phyloP scores from a whole-genome alignment of 2,888 invertebrate species.

The Leucophenga maculata region DNA sequence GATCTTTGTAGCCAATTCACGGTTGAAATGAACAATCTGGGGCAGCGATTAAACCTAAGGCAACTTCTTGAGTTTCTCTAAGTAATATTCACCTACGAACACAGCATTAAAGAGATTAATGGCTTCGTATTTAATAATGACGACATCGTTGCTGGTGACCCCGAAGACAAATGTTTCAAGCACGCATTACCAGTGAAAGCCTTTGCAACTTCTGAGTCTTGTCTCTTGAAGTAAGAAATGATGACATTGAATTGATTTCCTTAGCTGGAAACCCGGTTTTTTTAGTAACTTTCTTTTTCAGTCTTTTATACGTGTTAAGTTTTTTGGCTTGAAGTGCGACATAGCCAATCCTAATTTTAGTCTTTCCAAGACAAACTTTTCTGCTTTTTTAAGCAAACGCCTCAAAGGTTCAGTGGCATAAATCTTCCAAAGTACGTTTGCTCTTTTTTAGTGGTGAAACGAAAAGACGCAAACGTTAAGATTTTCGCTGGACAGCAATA shows the following conservation, averaged over 20 bases:
- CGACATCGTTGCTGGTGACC: conserved; percentile 84
- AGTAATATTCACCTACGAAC: conserved; percentile 80
- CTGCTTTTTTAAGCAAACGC: no score
- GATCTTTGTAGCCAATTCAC: conserved; percentile 97
- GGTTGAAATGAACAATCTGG: conserved; percentile 94
- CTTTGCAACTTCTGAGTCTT: conserved; percentile 85
- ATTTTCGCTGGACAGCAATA: no score
- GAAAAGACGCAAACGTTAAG: no score
- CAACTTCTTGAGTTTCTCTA: conserved; percentile 85
- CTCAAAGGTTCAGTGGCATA: no score
- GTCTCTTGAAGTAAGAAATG: conserved; percentile 92
- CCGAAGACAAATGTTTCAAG: conserved; percentile 93
- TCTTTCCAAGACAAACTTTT: no score
- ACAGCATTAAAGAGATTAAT: conserved; percentile 92
- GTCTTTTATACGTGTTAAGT: no score
- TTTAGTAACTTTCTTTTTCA: no score
- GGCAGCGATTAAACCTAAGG: conserved; percentile 89
- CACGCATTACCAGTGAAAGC: conserved; percentile 85
- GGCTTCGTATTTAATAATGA: conserved; percentile 85
- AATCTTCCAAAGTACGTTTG: no score
- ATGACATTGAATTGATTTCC: conserved; percentile 83
- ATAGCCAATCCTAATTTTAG: no score
- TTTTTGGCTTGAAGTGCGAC: no score
- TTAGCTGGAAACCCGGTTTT: conserved; percentile 97
- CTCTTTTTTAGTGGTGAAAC: no score